These are phyloP conservation scores for Ictalurus punctatus DNA, from an alignment of 2,113 vertebrate genomes.

Conservation along the genomic window DNA sequence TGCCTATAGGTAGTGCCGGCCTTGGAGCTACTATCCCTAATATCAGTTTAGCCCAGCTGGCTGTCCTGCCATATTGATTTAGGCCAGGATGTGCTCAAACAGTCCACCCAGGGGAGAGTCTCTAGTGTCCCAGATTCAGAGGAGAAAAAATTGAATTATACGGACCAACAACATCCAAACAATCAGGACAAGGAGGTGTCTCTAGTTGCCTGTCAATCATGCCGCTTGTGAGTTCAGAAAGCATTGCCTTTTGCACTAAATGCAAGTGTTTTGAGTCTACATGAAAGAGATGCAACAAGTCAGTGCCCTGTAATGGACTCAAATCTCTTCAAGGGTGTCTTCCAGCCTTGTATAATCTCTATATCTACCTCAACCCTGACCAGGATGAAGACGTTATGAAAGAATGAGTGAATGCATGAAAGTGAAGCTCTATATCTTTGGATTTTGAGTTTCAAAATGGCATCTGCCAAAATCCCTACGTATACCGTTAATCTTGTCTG, in stretches of 20 bases:
- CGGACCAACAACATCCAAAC: background rate
- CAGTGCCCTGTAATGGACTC: background rate
- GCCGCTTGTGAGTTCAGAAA: background rate
- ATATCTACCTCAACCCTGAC: background rate
- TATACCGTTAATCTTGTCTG: background rate
- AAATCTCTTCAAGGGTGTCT: background rate
- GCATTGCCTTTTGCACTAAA: background rate
- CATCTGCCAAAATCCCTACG: background rate
- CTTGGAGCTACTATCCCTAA: background rate
- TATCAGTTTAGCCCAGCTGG: background rate
- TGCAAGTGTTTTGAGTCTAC: background rate
- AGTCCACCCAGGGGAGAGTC: background rate
- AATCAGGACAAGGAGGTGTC: background rate
- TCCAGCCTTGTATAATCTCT: background rate
- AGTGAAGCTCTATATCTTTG: background rate
- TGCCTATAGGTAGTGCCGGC: too few relatives aligned
- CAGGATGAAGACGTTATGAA: background rate
- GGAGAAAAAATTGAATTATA: background rate
- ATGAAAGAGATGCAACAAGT: background rate
- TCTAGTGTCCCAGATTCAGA: conserved; percentile 18
- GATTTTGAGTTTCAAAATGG: background rate
- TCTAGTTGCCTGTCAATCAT: background rate
- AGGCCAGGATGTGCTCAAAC: background rate
- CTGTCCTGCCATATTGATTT: background rate
- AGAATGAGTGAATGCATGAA: background rate